These are phyloP conservation scores for Drosophila sulfurigaster DNA, from an alignment of 1,140 invertebrate genomes.

Conservation along the genomic window DNA sequence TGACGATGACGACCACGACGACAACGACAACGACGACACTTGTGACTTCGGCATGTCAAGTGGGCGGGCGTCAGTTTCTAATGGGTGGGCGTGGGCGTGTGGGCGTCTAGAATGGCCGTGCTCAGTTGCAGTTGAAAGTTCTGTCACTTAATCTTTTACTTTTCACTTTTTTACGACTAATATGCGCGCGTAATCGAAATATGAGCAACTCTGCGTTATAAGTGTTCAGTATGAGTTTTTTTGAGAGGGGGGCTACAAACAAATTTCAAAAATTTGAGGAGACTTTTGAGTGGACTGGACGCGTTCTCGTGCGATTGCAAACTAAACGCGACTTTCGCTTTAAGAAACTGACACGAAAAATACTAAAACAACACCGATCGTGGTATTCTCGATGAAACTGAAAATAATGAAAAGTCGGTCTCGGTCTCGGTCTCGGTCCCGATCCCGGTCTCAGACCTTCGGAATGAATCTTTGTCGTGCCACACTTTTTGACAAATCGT, in stretches of 20 bases:
- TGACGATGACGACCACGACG: neutral
- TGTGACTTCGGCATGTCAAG: conserved; percentile 56
- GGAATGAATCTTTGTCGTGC: conserved; percentile 52
- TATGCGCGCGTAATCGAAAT: conserved; percentile 20
- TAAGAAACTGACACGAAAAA: neutral
- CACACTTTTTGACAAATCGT: conserved; percentile 80
- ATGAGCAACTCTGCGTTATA: conserved; percentile 4
- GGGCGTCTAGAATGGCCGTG: conserved; percentile 14
- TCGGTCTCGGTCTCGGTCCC: conserved; percentile 18
- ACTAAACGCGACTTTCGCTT: conserved; percentile 58
- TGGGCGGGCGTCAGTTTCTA: conserved; percentile 30
- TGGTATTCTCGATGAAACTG: conserved; percentile 19
- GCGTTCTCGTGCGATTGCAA: conserved; percentile 43
- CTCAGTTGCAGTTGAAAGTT: conserved; percentile 43
- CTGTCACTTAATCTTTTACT: neutral
- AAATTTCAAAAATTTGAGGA: neutral
- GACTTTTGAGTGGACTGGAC: conserved; percentile 23
- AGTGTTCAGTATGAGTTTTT: conserved; percentile 2
- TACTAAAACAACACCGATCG: conserved; percentile 10
- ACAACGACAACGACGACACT: conserved; percentile 46
- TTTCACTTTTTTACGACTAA: neutral
- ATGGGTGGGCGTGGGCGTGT: conserved; percentile 26
- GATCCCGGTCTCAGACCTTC: conserved; percentile 34
- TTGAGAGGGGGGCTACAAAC: neutral
- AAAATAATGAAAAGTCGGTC: conserved; percentile 39